Evolutionary conservation across 2,888 invertebrate species (phyloP).

Genomic region (Itoplectis maculator): DNA sequence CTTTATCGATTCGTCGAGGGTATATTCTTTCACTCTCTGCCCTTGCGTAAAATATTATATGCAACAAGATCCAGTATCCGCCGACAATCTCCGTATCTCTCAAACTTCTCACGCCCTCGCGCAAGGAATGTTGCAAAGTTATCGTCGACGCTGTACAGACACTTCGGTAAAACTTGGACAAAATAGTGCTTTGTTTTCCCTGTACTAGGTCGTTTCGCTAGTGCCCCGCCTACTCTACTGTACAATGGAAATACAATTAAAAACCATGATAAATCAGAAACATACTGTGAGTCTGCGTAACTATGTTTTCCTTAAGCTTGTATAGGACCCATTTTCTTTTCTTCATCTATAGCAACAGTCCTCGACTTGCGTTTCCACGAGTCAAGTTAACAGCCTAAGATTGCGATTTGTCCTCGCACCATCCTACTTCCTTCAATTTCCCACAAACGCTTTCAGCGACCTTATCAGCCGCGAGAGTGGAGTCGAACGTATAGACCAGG

Average conservation of each 20-base stretch:
- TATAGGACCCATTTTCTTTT: background rate
- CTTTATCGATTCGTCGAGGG: conserved; percentile 47
- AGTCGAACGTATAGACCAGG: conserved; percentile 92
- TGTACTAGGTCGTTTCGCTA: background rate
- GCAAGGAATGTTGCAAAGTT: conserved; percentile 62
- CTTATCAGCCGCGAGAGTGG: conserved; percentile 88
- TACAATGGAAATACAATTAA: conserved; percentile 24
- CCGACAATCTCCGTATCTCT: conserved; percentile 1
- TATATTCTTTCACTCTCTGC: conserved; percentile 9
- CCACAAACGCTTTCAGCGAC: conserved; percentile 89
- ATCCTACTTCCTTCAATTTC: conserved; percentile 85
- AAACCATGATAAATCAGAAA: conserved; percentile 52
- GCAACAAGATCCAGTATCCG: conserved; percentile 3
- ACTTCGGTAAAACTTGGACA: conserved; percentile 1
- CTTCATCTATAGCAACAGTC: background rate
- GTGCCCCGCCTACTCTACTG: conserved; percentile 9
- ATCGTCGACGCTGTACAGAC: conserved; percentile 14
- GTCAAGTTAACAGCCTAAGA: background rate
- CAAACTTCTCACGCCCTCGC: conserved; percentile 4
- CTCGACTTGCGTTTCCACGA: background rate
- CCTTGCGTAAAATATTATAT: conserved; percentile 11
- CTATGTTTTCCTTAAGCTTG: background rate
- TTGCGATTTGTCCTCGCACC: conserved; percentile 70
- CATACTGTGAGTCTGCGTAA: conserved; percentile 24
- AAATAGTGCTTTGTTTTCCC: conserved; percentile 4